These are phyloP conservation scores for Diachasmimorpha longicaudata DNA, from an alignment of 1,140 invertebrate species.

Conservation along the genomic window DNA sequence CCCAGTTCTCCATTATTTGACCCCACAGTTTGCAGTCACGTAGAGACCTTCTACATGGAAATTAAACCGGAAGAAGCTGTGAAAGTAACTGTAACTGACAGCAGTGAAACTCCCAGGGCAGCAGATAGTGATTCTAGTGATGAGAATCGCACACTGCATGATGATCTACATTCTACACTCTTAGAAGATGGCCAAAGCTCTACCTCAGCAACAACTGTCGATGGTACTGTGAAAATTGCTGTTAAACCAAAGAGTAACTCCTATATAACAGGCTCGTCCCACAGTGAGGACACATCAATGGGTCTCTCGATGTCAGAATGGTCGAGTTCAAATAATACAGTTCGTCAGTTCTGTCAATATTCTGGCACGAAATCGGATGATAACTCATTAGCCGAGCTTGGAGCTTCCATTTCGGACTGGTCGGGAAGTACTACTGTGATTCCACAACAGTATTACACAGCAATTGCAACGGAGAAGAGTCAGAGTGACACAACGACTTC, in stretches of 20 bases:
- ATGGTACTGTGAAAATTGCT: slow-evolving; percentile 79
- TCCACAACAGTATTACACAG: slow-evolving; percentile 54
- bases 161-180: slow-evolving; percentile 56
- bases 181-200: slow-evolving; percentile 59
- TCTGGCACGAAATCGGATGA: slow-evolving; percentile 66
- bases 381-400: slow-evolving; percentile 65
- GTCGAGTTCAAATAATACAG: slow-evolving; percentile 82
- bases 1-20: slow-evolving; percentile 73
- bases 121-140: slow-evolving; percentile 63
- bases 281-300: slow-evolving; percentile 84
- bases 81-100: slow-evolving; percentile 71
- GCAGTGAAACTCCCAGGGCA: slow-evolving; percentile 55
- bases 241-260: slow-evolving; percentile 76
- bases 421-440: slow-evolving; percentile 63
- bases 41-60: slow-evolving; percentile 85
- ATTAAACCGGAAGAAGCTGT: slow-evolving; percentile 74
- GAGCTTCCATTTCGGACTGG: slow-evolving; percentile 67
- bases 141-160: slow-evolving; percentile 62
- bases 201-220: slow-evolving; percentile 67
- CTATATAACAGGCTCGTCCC: slow-evolving; percentile 72
- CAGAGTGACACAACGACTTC: slow-evolving; percentile 58
- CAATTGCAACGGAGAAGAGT: slow-evolving; percentile 50
- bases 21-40: slow-evolving; percentile 73
- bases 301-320: slow-evolving; percentile 83
- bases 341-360: slow-evolving; percentile 75